A percentile compares a stretch with the other conserved stretches of the same genome.
These are phyloP conservation scores for Lasaia peninsularis DNA, from an alignment of 1,140 invertebrate genomes.

Conservation along the genomic window DNA sequence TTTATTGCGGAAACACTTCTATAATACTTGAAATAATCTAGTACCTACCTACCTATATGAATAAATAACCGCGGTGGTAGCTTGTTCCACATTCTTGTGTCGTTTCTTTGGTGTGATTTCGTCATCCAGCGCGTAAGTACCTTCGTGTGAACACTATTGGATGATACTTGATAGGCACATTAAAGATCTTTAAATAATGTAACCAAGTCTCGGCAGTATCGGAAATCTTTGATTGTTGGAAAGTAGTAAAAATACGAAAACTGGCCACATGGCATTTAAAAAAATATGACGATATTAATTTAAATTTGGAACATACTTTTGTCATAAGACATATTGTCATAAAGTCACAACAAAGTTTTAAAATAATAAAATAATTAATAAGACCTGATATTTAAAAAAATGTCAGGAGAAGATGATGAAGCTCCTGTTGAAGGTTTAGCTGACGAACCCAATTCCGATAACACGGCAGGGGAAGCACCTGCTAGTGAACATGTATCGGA, in stretches of 20 bases:
- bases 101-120: too few relatives aligned
- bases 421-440: conserved; percentile 19
- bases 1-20: too few relatives aligned
- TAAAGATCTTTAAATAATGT: too few relatives aligned
- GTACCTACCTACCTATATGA: too few relatives aligned
- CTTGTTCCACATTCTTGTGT: too few relatives aligned
- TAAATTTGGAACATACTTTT: neutral
- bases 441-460: neutral
- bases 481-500: conserved; percentile 31
- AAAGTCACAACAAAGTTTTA: neutral
- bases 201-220: too few relatives aligned
- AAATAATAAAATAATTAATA: neutral
- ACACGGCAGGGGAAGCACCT: neutral
- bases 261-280: too few relatives aligned
- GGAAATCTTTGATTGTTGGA: conserved; percentile 14
- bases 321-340: neutral
- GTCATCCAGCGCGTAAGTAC: too few relatives aligned
- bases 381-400: conserved; percentile 15
- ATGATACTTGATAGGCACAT: too few relatives aligned
- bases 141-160: too few relatives aligned
- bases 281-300: neutral
- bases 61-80: too few relatives aligned
- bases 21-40: too few relatives aligned
- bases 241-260: neutral
- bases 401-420: conserved; percentile 34